phyloP scores from a whole-genome alignment of 2,113 vertebrate species.

The Microtus oregoni region DNA sequence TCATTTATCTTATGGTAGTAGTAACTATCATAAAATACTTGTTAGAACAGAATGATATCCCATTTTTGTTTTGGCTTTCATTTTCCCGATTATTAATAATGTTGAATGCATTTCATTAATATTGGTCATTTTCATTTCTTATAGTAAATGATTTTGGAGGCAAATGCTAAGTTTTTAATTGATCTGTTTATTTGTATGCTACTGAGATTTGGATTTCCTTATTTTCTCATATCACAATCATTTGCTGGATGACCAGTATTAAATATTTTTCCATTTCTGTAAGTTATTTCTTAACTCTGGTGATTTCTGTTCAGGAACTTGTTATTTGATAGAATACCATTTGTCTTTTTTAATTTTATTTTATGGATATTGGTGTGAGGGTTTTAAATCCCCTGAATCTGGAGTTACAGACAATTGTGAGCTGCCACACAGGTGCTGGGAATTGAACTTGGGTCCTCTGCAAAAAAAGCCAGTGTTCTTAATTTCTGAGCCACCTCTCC shows the following conservation, averaged over 20 bases:
- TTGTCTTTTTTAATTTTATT: background rate
- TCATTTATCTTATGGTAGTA: background rate
- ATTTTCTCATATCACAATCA: background rate
- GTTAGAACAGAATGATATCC: background rate
- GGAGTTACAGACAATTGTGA: no score
- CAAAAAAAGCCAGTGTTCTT: no score
- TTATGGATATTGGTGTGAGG: no score
- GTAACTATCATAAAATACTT: background rate
- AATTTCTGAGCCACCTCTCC: no score
- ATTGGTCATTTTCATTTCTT: background rate
- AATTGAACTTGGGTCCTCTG: no score
- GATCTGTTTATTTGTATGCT: background rate
- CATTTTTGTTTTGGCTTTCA: background rate
- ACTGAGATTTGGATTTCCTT: background rate
- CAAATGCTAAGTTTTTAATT: background rate
- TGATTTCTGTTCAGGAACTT: background rate
- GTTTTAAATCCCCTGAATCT: no score
- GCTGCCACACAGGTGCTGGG: no score
- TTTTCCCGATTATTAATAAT: background rate
- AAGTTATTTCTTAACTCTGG: background rate
- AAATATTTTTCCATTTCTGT: background rate
- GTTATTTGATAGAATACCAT: background rate
- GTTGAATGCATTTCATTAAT: background rate
- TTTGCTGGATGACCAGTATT: background rate
- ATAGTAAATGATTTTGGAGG: background rate